A percentile compares a stretch with the other conserved stretches of the same genome.
phyloP scores from a whole-genome alignment of 2,113 vertebrate species.

The Sinosuthora webbiana region DNA sequence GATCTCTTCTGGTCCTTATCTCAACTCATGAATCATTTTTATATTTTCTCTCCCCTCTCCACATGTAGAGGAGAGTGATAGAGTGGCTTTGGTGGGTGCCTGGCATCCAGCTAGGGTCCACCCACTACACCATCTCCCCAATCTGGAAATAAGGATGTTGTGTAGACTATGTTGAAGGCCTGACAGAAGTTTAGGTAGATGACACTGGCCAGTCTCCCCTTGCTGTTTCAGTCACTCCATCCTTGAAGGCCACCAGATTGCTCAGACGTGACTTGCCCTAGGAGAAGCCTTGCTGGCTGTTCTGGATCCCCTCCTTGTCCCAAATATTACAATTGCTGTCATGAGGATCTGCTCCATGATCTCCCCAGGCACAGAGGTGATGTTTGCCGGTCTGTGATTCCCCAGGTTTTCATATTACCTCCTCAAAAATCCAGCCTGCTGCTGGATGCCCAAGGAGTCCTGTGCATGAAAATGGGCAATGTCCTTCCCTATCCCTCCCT shows the following conservation, averaged over 20 bases:
- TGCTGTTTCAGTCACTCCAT: not conserved
- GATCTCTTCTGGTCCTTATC: not conserved
- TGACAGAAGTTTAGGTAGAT: not conserved
- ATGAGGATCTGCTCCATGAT: not conserved
- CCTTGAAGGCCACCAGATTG: not conserved
- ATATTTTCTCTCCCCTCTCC: not conserved
- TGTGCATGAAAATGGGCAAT: not conserved
- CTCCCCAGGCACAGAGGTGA: not conserved
- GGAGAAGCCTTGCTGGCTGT: not conserved
- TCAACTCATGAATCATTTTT: not conserved
- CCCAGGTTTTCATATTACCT: fast-evolving
- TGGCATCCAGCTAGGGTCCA: not conserved
- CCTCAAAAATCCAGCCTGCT: not conserved
- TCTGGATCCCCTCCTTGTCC: not conserved
- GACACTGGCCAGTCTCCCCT: not conserved
- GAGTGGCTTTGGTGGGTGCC: not conserved
- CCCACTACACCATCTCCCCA: not conserved
- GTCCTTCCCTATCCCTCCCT: not conserved
- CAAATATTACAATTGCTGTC: not conserved
- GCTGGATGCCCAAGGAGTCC: not conserved
- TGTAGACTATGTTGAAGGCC: not conserved
- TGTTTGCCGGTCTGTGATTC: not conserved
- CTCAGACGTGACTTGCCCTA: not conserved
- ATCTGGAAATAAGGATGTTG: not conserved
- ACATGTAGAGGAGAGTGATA: not conserved